Conservation (phyloP, 2,797 vertebrate species). For the Periophthalmus magnuspinnatus region DNA sequence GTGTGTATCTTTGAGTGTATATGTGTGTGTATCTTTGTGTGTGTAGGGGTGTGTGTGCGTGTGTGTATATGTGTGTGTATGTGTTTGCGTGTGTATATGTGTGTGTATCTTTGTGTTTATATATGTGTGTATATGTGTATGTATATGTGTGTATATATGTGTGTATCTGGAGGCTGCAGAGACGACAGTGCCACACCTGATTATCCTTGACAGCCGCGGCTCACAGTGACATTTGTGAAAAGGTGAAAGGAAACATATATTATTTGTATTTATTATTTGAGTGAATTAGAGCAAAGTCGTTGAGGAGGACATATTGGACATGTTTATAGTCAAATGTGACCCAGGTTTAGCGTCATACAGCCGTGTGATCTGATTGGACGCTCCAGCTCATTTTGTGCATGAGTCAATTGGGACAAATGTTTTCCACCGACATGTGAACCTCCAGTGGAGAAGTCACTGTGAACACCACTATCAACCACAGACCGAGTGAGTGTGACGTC, state of each 20-base stretch:
- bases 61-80: no score
- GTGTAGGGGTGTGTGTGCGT: no score
- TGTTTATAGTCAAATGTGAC: slow-evolving; percentile 34
- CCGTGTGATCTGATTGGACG: slow-evolving; percentile 34
- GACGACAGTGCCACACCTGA: slow-evolving; percentile 33
- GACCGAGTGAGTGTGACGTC: no score
- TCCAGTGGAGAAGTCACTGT: neutral
- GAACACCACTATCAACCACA: neutral
- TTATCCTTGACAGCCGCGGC: slow-evolving; percentile 31
- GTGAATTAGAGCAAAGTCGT: slow-evolving; percentile 30
- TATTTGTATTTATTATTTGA: slow-evolving; percentile 4
- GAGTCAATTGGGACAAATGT: slow-evolving; percentile 35
- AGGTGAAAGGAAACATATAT: slow-evolving; percentile 46
- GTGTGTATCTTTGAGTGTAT: no score
- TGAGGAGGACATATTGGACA: slow-evolving; percentile 30
- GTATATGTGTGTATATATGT: slow-evolving; percentile 14
- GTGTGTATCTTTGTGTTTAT: no score
- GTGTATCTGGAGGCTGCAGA: neutral
- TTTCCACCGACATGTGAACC: slow-evolving; percentile 46
- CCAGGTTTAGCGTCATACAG: slow-evolving; percentile 26
- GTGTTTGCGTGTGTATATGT: no score
- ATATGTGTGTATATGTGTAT: slow-evolving; percentile 16
- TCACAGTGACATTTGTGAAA: slow-evolving; percentile 36
- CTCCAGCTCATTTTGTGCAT: slow-evolving; percentile 21
- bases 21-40: no score